These are phyloP conservation scores for Bathynomus jamesi DNA, from an alignment of 1,140 invertebrate genomes.

Conservation along the genomic window DNA sequence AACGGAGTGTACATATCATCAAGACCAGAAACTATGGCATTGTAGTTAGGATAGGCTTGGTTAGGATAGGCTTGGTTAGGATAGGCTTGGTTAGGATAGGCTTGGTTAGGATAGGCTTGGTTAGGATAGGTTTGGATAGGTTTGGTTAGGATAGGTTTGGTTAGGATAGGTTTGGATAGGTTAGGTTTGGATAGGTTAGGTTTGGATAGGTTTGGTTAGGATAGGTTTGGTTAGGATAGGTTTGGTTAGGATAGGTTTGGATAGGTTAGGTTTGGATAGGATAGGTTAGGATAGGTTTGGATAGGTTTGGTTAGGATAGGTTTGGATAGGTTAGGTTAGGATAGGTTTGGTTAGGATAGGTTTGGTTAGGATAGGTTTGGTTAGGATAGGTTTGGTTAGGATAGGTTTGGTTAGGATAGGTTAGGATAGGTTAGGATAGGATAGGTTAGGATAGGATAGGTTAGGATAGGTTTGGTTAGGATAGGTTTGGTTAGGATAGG, in stretches of 20 bases:
- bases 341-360: background rate
- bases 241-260: background rate
- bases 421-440: background rate
- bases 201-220: background rate
- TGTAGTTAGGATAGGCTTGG: too few species aligned
- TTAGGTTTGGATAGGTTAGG: background rate
- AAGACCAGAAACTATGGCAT: too few species aligned
- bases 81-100: too few species aligned
- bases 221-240: background rate
- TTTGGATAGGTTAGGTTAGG: background rate
- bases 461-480: background rate
- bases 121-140: background rate
- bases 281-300: background rate
- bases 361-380: background rate
- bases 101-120: too few species aligned
- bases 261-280: background rate
- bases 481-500: too few species aligned
- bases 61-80: too few species aligned
- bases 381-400: background rate
- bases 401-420: background rate
- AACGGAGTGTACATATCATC: too few species aligned
- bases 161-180: background rate
- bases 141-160: background rate
- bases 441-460: background rate
- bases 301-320: background rate